Conservation (phyloP, 37 sponge, comb jelly and placozoan genomes). For the Tethya wilhelma region DNA sequence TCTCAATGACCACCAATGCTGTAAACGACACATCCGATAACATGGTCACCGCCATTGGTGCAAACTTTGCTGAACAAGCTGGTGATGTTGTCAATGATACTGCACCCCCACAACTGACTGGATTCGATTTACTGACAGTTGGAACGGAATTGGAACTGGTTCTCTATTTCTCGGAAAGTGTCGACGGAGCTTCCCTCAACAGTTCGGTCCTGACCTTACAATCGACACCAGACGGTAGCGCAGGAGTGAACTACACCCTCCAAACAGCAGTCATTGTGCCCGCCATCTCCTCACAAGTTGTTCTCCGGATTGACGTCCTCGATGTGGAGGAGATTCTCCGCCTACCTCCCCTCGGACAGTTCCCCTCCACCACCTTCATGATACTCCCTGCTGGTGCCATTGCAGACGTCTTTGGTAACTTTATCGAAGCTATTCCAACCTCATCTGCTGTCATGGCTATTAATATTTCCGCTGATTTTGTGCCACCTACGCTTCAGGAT, state of each 20-base stretch:
- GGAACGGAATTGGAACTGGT: conserved; percentile 40
- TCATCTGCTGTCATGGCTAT: conserved; percentile 51
- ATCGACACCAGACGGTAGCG: conserved; percentile 1
- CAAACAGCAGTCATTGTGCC: conserved; percentile 45
- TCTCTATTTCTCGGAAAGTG: conserved; percentile 85
- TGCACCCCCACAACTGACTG: conserved; percentile 61
- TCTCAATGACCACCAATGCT: conserved; percentile 52
- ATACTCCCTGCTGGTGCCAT: conserved; percentile 60
- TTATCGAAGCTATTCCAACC: conserved; percentile 43
- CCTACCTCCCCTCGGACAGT: conserved; percentile 80
- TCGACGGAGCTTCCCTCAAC: conserved; percentile 66
- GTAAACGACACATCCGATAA: conserved; percentile 56
- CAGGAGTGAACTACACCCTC: conserved; percentile 45
- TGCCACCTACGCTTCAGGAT: conserved; percentile 65
- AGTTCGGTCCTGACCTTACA: conserved; percentile 63
- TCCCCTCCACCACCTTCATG: conserved; percentile 68
- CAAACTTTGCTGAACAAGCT: conserved; percentile 37
- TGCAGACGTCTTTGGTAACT: conserved; percentile 71
- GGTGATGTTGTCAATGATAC: conserved; percentile 40
- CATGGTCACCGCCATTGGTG: conserved; percentile 21
- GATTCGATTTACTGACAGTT: conserved; percentile 73
- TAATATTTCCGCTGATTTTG: conserved; percentile 73
- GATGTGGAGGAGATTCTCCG: conserved; percentile 61
- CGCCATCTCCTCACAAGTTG: conserved; percentile 27
- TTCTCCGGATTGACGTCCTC: conserved; percentile 17